Base-by-base conservation (phyloP, 1,140 invertebrate species). In the Bombus breviceps region DNA sequence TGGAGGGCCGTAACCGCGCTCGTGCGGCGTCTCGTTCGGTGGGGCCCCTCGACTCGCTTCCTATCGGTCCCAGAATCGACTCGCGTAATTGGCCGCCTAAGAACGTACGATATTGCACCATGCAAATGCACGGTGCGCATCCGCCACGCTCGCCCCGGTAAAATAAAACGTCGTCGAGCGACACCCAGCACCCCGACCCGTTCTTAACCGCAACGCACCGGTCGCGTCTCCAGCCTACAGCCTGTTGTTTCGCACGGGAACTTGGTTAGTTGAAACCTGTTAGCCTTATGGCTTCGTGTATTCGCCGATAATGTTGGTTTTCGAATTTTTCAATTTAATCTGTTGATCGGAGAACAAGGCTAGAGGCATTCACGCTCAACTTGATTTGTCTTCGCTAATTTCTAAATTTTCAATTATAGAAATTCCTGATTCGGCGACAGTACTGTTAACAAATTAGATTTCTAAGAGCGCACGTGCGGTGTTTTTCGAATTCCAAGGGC, bases 71-170 rank as follows among this genome's bases (percentile, higher is more conserved):
- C 89, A 89, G 91, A 91, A 95, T 95, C 94, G 94, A 94, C 92
- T 94, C 94, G 93, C 94, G 94, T 95, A 95, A 95, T 95, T 95
- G 94, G 94, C 93, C 93, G 93, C 93, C 92, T 94, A 94, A 95
- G 93, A 94, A 94, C 93, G 93, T 93, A 94, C 93, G 93, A 95
- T 95, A 95, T 95, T 95, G 93, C 94, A 94, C 94, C 94, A 95
- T 95, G 94, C 94, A 95, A 95, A 95, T 95, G 92, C 91, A 66
- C 81, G 64, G 43, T 66, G 91, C 91, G 91, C 91, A 92, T 93
- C 90, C 91, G 79, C 91, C 84, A 86, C 79, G 85, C 69, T 83
- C 76, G 73, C 59, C 71, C 73, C 18, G 53, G 13, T 4, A 88
- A 92, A 92, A 93, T 92, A 94, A 93, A 93, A 86, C 88, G 88